Evolutionary conservation across 2,797 vertebrate species (phyloP).

Genomic region (Eulemur mongoz): DNA sequence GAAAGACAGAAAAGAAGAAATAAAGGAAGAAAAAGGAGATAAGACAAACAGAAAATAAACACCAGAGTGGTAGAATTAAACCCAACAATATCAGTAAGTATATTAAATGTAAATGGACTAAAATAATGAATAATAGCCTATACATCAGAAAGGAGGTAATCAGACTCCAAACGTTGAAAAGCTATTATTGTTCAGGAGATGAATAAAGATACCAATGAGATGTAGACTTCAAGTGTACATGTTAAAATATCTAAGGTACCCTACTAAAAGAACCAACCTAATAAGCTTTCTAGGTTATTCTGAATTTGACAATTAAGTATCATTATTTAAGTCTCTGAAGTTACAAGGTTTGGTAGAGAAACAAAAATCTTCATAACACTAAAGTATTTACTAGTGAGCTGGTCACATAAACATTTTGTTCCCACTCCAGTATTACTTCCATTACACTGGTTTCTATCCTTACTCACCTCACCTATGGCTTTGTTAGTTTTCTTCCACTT

Average conservation of each 20-base stretch:
- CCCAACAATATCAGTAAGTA: neutral
- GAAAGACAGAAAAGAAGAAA: neutral
- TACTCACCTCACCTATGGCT: neutral
- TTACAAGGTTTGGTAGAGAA: neutral
- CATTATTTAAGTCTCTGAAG: neutral
- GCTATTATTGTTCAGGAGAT: neutral
- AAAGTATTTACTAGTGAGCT: neutral
- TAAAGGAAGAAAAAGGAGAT: neutral
- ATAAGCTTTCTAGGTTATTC: neutral
- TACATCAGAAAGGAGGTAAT: neutral
- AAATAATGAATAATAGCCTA: neutral
- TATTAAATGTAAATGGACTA: neutral
- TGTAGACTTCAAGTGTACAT: neutral
- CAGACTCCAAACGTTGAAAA: neutral
- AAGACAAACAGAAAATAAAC: neutral
- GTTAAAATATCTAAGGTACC: neutral
- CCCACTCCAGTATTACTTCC: neutral
- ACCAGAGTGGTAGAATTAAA: neutral
- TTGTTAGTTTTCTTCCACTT: neutral
- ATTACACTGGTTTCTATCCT: neutral
- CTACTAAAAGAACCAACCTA: neutral
- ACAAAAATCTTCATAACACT: neutral
- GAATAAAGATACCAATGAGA: neutral
- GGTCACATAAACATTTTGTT: neutral
- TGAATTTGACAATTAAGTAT: neutral